These are phyloP conservation scores for Xenopus tropicalis DNA, from an alignment of 2,113 vertebrate species.

Conservation along the genomic window UCB_Xtro_10.0 CM004443.2:79732501-79733000, in stretches of 20 bases:
- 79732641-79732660: rapidly evolving
- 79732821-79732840: not conserved
- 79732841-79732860: too few species aligned
- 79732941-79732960: not conserved
- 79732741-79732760: not conserved
- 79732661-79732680: rapidly evolving
- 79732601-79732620: too few species aligned
- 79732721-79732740: not conserved
- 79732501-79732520: too few species aligned
- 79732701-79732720: not conserved
- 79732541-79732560: too few species aligned
- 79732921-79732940: not conserved
- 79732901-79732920: not conserved
- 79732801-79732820: not conserved
- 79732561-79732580: too few species aligned
- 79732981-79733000: not conserved
- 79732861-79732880: too few species aligned
- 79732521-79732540: too few species aligned
- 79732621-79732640: too few species aligned
- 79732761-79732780: not conserved
- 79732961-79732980: not conserved
- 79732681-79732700: not conserved
- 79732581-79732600: too few species aligned
- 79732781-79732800: not conserved
- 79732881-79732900: not conserved